These are phyloP conservation scores for Sylvietta virens DNA, from an alignment of 2,113 vertebrate genomes.

Conservation along the genomic window DNA sequence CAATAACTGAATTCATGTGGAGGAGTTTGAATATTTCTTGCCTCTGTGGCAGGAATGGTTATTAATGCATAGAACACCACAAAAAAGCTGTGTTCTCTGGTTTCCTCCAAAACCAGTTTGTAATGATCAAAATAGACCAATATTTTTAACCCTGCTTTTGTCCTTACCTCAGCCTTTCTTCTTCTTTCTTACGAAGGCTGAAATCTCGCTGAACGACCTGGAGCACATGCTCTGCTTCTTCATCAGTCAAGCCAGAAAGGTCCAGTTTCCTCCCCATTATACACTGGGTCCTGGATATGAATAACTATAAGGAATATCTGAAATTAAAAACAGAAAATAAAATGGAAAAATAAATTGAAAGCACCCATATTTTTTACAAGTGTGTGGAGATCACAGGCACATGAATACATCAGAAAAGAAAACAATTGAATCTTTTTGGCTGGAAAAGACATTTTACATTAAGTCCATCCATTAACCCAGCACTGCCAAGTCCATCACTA, in stretches of 20 bases:
- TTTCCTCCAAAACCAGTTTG: background rate
- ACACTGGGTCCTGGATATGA: background rate
- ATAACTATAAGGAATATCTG: slow-evolving; percentile 20
- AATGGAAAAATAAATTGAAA: background rate
- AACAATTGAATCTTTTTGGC: background rate
- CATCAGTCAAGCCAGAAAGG: slow-evolving; percentile 89
- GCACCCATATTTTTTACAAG: background rate
- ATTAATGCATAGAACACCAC: background rate
- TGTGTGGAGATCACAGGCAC: background rate
- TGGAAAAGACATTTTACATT: background rate
- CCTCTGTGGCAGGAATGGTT: background rate
- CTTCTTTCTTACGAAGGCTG: slow-evolving; percentile 91
- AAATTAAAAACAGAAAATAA: background rate
- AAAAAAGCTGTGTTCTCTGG: background rate
- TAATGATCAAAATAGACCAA: background rate
- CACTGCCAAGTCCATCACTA: background rate
- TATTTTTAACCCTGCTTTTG: background rate
- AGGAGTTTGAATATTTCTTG: background rate
- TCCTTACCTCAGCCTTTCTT: slow-evolving; percentile 89
- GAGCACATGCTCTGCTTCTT: slow-evolving; percentile 92
- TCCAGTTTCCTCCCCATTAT: slow-evolving; percentile 94
- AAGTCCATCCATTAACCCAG: background rate
- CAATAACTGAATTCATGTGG: background rate
- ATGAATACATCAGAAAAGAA: background rate
- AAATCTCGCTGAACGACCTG: slow-evolving; percentile 95